These are phyloP conservation scores for Nothoprocta pentlandii DNA, from an alignment of 2,113 vertebrate genomes.

Conservation along the genomic window DNA sequence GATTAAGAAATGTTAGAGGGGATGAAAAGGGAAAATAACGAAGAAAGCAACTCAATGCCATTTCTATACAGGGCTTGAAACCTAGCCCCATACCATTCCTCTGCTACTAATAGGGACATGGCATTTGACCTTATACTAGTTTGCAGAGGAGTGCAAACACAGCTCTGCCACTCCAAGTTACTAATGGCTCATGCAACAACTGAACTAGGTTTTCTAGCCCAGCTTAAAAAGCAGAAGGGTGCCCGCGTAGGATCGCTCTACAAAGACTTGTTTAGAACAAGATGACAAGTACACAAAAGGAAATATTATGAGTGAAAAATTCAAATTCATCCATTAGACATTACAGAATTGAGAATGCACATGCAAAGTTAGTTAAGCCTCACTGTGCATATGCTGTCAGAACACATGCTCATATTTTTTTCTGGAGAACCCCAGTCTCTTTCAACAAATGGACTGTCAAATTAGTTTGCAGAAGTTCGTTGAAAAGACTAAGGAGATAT, in stretches of 20 bases:
- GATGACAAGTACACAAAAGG: not conserved
- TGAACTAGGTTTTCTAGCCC: not conserved
- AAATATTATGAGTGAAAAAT: not conserved
- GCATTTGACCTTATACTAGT: not conserved
- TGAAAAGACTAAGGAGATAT: not conserved
- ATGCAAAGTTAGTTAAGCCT: not conserved
- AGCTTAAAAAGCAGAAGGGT: not conserved
- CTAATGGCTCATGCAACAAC: not conserved
- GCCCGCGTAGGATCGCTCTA: not conserved
- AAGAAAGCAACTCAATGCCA: not conserved
- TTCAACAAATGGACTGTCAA: not conserved
- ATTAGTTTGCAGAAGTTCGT: not conserved
- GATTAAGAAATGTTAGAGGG: not conserved
- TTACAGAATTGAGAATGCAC: not conserved
- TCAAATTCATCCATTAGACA: not conserved
- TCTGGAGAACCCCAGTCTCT: not conserved
- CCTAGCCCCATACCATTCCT: not conserved
- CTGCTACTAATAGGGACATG: not conserved
- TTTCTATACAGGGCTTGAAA: not conserved
- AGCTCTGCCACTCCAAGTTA: not conserved
- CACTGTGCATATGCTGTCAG: not conserved
- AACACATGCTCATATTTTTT: not conserved
- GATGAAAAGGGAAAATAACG: not conserved
- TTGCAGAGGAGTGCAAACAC: not conserved
- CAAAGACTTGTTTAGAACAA: not conserved